phyloP scores from a whole-genome alignment of 2,113 vertebrate genomes.

The Dromiciops gliroides region DNA sequence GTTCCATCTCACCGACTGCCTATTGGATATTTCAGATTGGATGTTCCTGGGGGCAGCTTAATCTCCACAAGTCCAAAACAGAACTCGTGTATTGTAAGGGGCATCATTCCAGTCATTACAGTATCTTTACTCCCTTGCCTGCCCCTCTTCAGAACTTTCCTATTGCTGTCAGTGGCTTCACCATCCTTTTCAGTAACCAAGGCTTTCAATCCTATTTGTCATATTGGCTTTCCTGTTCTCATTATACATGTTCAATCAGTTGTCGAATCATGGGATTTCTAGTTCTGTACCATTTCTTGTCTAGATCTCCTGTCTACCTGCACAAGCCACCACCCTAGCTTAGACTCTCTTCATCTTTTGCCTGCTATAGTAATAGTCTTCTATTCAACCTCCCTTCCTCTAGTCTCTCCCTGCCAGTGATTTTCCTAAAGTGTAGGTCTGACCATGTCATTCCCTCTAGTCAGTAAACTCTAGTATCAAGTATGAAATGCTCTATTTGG shows the following conservation, averaged over 20 bases:
- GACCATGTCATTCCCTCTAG: neutral
- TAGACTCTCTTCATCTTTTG: neutral
- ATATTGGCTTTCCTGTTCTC: neutral
- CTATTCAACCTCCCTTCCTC: neutral
- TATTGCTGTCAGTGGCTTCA: neutral
- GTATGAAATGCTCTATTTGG: neutral
- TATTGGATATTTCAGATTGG: neutral
- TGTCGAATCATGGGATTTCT: neutral
- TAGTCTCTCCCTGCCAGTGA: neutral
- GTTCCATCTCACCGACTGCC: neutral
- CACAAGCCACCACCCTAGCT: neutral
- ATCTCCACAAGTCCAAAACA: neutral
- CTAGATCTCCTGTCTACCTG: neutral
- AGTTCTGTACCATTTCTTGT: neutral
- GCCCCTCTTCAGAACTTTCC: neutral
- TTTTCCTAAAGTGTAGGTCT: neutral
- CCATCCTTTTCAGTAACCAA: neutral
- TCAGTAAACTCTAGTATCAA: neutral
- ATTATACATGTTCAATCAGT: neutral
- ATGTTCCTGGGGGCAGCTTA: neutral
- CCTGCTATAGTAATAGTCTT: neutral
- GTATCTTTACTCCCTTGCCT: neutral
- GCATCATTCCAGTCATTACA: too few species aligned
- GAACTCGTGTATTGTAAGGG: neutral
- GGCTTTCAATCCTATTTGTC: neutral